Evolutionary conservation across 2,113 vertebrate genomes (phyloP).

Genomic region (Anhinga rufa): DNA sequence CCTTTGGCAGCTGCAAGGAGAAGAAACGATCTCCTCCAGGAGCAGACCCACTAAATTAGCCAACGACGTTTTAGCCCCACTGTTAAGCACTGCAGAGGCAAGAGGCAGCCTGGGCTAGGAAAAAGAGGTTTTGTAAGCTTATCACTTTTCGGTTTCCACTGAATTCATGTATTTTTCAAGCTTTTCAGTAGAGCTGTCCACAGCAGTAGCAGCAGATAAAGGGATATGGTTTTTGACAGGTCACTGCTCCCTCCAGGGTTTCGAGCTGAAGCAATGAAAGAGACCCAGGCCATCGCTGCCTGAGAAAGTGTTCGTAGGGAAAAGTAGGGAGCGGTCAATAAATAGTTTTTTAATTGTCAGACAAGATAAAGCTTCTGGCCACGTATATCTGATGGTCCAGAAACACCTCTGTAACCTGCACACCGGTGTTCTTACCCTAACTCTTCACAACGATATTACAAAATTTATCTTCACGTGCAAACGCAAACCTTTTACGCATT

Average conservation of each 20-base stretch:
- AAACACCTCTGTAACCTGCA: not conserved
- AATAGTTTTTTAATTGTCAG: not conserved
- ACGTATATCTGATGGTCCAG: not conserved
- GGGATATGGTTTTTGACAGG: not conserved
- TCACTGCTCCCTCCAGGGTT: not conserved
- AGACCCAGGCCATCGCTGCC: not conserved
- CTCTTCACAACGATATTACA: too few species aligned
- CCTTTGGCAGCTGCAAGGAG: not conserved
- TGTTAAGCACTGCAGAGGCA: not conserved
- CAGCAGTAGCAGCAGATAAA: not conserved
- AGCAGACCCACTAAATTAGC: not conserved
- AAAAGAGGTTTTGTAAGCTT: not conserved
- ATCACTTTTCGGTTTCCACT: not conserved
- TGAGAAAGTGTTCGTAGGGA: not conserved
- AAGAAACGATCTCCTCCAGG: not conserved
- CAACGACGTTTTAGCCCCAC: not conserved
- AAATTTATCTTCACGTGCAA: not conserved
- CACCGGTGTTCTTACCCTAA: fast-evolving
- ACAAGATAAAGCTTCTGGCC: not conserved
- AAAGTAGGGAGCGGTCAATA: not conserved
- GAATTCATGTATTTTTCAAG: not conserved
- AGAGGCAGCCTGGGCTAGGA: not conserved
- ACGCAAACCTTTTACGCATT: not conserved
- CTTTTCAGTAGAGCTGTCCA: not conserved
- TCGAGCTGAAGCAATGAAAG: not conserved